phyloP scores from a whole-genome alignment of 2,113 vertebrate genomes.

The Pelusios castaneus region DNA sequence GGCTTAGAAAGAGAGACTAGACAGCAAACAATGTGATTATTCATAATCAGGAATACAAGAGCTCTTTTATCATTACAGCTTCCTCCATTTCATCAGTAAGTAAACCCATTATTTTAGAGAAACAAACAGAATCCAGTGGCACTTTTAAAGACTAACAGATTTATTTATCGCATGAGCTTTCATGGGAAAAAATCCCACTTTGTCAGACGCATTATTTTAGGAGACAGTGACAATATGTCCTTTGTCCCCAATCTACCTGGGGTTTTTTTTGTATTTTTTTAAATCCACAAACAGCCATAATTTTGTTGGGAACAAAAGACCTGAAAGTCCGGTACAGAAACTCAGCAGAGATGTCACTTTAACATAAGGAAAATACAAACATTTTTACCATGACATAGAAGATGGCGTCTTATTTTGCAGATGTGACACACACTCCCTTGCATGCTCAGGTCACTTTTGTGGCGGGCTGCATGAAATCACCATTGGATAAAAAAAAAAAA shows the following conservation, averaged over 20 bases:
- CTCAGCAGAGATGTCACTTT: neutral
- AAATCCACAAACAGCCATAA: neutral
- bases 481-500: neutral
- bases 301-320: neutral
- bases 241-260: neutral
- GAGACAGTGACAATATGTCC: neutral
- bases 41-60: neutral
- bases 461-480: neutral
- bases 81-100: neutral
- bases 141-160: no score
- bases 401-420: neutral
- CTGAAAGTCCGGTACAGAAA: neutral
- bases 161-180: no score
- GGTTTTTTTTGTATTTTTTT: no score
- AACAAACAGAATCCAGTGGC: no score
- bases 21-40: neutral
- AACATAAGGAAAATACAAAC: neutral
- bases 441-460: neutral
- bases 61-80: neutral
- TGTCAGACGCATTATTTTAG: neutral
- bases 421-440: accelerated
- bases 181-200: no score
- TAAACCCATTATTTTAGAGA: neutral
- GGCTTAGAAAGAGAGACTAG: neutral
- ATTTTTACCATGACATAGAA: neutral